A percentile compares a stretch with the other conserved stretches of the same genome.
Evolutionary conservation across 2,888 invertebrate genomes (phyloP).

Genomic region (Hyles lineata): DNA sequence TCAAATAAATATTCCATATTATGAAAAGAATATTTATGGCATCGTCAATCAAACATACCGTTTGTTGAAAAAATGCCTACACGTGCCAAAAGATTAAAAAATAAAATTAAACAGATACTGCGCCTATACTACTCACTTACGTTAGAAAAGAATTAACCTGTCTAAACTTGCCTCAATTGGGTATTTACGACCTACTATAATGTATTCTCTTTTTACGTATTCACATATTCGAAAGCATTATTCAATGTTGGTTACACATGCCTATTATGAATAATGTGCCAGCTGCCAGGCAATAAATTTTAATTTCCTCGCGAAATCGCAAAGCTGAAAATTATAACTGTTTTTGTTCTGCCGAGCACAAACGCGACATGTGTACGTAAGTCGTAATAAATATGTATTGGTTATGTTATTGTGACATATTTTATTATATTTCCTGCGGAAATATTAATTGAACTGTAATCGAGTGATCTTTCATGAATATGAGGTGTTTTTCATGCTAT

Average conservation of each 20-base stretch:
- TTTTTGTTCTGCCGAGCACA: constrained; percentile 20
- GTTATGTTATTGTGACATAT: background rate
- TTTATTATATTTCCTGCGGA: background rate
- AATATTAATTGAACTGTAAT: background rate
- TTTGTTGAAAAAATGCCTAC: too few relatives aligned
- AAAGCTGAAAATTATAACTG: constrained; percentile 22
- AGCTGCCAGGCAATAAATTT: constrained; percentile 27
- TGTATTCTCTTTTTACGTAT: constrained; percentile 9
- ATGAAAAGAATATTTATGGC: too few relatives aligned
- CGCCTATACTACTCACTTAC: background rate
- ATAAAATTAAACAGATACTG: background rate
- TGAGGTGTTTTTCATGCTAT: background rate
- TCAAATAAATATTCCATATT: too few relatives aligned
- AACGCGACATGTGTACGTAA: constrained; percentile 5
- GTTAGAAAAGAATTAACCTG: background rate
- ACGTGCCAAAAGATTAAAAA: too few relatives aligned
- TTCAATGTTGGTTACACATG: constrained; percentile 26
- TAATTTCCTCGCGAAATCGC: constrained; percentile 29
- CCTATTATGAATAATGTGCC: constrained; percentile 27
- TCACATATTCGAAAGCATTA: constrained; percentile 3
- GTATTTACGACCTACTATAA: background rate
- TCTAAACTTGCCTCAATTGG: background rate
- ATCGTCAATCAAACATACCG: too few relatives aligned
- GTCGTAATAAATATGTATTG: constrained; percentile 5
- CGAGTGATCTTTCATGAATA: background rate